Base-by-base conservation (phyloP, 2,888 invertebrate genomes). In the Pasiphila rectangulata region DNA sequence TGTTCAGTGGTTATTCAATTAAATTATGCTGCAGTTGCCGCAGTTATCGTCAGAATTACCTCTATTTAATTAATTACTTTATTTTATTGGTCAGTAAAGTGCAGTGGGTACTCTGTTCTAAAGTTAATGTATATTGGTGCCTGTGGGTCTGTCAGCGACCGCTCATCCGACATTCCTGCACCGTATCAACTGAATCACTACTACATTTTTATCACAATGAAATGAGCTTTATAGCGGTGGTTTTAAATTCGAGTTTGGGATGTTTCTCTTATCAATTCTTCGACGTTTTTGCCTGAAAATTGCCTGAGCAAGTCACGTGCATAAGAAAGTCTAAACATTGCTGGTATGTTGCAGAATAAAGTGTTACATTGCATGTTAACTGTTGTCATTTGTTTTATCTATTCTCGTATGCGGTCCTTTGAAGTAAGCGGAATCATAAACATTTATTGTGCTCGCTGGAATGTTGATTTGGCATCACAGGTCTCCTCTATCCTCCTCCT, bases 81-180 rank as follows among this genome's bases (percentile, higher is more conserved):
- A 55, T 54, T 51, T 59, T 49, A 56, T 47, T 41, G 9, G 34
- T 42, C 42, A 41, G 37, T 36, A 47, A 16, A 46, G 29, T 50
- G 50, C 51, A 51, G 17, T 29, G 36, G 36, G 35, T 41, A 34
- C 30, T 30, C 39, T 54, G 32, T 42, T 46, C 34, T 35, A 27
- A 43, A 49, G 46, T 47, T 55, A 57, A 57, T 61, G 54, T 56
- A 57, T 52, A 54, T 51, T 36, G 68, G 63, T 62, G 67, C 67
- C 67, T 48, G 45, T 9, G 35, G 38, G 68, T 64, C 67, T 65
- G 62, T 42, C 49, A 17, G 46, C 37, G 3, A 24, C 49, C 45
- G 51, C 50, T 53, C 50, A 52, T 34, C 23, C 24, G 40, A 34
- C 45, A 45, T 46, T 41, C 45, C 45, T 34, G 37, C 9, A 25